Base-by-base conservation (phyloP, 92 coral and sea anemone species). In the Meandrina meandrites region DNA sequence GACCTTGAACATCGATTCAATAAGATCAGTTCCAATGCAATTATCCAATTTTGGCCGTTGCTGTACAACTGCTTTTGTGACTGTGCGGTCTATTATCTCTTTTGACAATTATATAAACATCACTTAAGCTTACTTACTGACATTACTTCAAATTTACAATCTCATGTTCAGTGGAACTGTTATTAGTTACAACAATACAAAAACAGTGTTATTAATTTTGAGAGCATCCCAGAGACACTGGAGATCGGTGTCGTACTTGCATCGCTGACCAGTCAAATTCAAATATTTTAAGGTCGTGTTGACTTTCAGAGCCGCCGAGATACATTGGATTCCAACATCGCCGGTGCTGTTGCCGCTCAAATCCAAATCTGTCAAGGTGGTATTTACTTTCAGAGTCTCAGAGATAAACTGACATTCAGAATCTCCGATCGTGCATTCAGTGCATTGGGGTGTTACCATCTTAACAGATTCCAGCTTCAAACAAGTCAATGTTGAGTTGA, bases 331-430 rank as follows among this genome's bases (percentile, higher is more conserved):
- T 28, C 74, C 74, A 28, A 7, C 37, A 9, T 68, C 74, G 11
- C 17, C 37, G 18, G 30, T 30, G 7, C 19, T 17, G 35, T 68
- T 68, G 34, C 17, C 0, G 17, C 74, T 28, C 74, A 68, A 28
- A 68, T 28, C 74, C 74, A 68, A 68, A 68, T 68, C 34, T 68
- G 34, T 68, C 56, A 54, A 69, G 54, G 51, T 45, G 62, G 60
- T 36, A 79, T 45, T 68, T 1, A 68, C 37, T 68, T 68, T 68
- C 35, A 68, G 74, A 68, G 74, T 12, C 74, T 68, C 74, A 21
- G 74, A 28, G 37, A 68, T 68, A 5, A 32, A 68, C 34, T 28
- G 36, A 68, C 74, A 68, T 10, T 68, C 74, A 6, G 74, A 68
- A 24, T 68, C 74, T 68, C 37, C 74, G 8, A 68, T 68, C 4